phyloP scores from a whole-genome alignment of 2,888 invertebrate species.

The Hylaea fasciaria region DNA sequence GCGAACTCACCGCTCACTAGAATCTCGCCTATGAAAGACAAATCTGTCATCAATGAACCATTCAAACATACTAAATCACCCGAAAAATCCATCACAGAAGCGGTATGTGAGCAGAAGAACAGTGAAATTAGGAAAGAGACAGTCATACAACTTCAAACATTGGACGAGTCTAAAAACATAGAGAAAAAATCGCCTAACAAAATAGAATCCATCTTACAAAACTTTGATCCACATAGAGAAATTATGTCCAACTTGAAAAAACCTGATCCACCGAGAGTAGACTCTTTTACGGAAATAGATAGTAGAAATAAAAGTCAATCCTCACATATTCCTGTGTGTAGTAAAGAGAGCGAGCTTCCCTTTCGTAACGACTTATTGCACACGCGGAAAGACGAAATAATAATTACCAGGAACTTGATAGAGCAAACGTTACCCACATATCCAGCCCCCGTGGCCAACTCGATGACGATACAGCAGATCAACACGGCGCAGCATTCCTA shows the following conservation, averaged over 20 bases:
- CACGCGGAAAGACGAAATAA: slow-evolving; percentile 73
- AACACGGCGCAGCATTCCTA: slow-evolving; percentile 71
- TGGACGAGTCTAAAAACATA: slow-evolving; percentile 63
- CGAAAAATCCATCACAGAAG: slow-evolving; percentile 58
- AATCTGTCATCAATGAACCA: slow-evolving; percentile 67
- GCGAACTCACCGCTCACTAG: slow-evolving; percentile 58
- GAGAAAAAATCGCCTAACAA: slow-evolving; percentile 77
- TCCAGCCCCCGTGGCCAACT: slow-evolving; percentile 68
- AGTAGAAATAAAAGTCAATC: slow-evolving; percentile 65
- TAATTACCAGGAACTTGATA: slow-evolving; percentile 71
- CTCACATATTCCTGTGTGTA: slow-evolving; percentile 56
- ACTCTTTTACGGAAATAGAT: slow-evolving; percentile 68
- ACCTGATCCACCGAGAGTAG: slow-evolving; percentile 67
- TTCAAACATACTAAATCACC: slow-evolving; percentile 68
- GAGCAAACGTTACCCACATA: slow-evolving; percentile 70
- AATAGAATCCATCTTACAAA: slow-evolving; percentile 73
- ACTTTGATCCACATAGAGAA: slow-evolving; percentile 71
- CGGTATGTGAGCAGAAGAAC: slow-evolving; percentile 63
- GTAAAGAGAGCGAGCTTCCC: slow-evolving; percentile 69
- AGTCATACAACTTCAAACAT: slow-evolving; percentile 75
- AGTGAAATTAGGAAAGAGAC: slow-evolving; percentile 76
- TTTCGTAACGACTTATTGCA: slow-evolving; percentile 68
- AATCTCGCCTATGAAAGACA: slow-evolving; percentile 71
- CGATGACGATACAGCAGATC: slow-evolving; percentile 78
- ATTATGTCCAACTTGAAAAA: slow-evolving; percentile 60